Base-by-base conservation (phyloP, 2,797 vertebrate species). In the Crocidura indochinensis region DNA sequence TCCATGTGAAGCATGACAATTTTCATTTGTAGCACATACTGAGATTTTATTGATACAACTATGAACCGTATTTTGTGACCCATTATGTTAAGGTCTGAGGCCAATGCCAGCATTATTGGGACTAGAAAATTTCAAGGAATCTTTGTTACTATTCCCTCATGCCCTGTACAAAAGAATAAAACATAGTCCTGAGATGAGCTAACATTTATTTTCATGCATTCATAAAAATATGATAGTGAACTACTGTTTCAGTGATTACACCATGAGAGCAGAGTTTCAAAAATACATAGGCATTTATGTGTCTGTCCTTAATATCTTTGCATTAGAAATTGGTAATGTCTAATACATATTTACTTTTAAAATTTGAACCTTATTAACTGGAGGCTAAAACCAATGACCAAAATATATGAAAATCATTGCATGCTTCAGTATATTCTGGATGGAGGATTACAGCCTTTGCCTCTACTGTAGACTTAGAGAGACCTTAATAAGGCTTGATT, bases 301-400 rank as follows among this genome's bases (percentile, higher is more conserved):
- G 46, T 85, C 92, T 92, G 78, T 75, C 47, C 53, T 62, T 91
- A 73, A 51, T 53, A 67, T 71, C 75, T 82, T 89, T 84, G 67
- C 67, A 93, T 91, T 91, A 89, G 71, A 82, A 94, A 75, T 72
- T 72, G 82, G 27, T 88, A 78, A 87, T 84, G 91, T 92, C 93
- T 92, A 92, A 93, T 84, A 72, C 26, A 69, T 51, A 82, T 84
- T 95, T 96, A 56, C 95, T 87, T 87, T 94, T 93, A 92, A 75
- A 91, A 67, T 24, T 62, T 49, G 53, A 89, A 20, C 29, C 47
- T 79, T 91, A 73, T 22, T 79, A 89, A 78, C 49, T 76, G 29
- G 38, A 91, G 31, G 64, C 44, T 68, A 14, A 79, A 87, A 87
- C 72, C 38, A 83, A 26, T 73, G 79, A 65, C 64, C 94, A 29